Base-by-base conservation (phyloP, 1,140 invertebrate species). In the Caenorhabditis tropicalis region DNA sequence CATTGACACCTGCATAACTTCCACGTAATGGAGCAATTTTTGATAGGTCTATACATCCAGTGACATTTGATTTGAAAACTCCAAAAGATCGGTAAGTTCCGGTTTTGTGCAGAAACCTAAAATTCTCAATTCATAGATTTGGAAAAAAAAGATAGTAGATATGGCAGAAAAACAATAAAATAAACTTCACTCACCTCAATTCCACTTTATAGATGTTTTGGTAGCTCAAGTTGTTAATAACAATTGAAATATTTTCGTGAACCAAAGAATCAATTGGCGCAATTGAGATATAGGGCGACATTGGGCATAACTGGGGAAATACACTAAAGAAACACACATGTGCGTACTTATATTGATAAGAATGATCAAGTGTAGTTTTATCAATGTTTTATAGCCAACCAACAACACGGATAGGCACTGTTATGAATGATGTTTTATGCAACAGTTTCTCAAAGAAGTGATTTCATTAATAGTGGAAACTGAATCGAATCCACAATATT, bases 71-170 rank as follows among this genome's bases (percentile, higher is more conserved):
- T 53, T 84, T 84, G 74, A 36, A 84, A 21, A 84, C 43, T 0
- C 58, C 83, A 46, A 36, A 84, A 6, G 83, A 65, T 4, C 65
- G 70, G 27, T 84, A 65, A 16, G n/a, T 33, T 24, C 83, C 83
- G 39, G 16, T 21, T 39, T 80, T 79, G 39, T 84, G 83, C 16
- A 74, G 29, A 7, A 84, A 27, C 19, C 83, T 84, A 43, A 43
- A 43, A 43, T 43, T 43, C 5, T 43, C 12, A 43, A 12, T 43
- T 43, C 5, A 43, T 6, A 43, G 5, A 12, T 12, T 43, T 6
- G 39, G n/a, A n/a, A 43, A 43, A 43, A 43, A 43, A 43, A 6
- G 49, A 51, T 51, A 7, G 4, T 51, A 7, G 49, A 51, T 51
- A 7, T 4, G 5, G 19, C 3, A 19, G 49, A 51, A 51, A 51